Conservation (phyloP, 2,888 invertebrate genomes). For the Troides oblongomaculatus region DNA sequence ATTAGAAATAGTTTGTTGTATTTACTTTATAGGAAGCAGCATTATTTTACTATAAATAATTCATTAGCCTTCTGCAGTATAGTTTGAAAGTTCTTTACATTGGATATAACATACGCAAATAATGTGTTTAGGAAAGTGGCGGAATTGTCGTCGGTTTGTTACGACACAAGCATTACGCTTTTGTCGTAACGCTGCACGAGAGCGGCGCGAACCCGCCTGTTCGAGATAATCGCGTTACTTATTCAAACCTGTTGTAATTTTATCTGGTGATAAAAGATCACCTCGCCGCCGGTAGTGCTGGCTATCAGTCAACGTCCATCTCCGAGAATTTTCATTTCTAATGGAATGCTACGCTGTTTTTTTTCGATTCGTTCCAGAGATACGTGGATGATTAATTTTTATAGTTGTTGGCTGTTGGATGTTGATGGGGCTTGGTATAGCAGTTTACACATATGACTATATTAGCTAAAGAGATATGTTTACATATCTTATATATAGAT, state of each 20-base stretch:
- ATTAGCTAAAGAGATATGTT: not conserved
- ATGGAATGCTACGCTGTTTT: slow-evolving; percentile 18
- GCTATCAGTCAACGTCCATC: slow-evolving; percentile 20
- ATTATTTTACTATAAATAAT: slow-evolving; percentile 6
- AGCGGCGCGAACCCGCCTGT: slow-evolving; percentile 55
- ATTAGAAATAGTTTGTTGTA: not conserved
- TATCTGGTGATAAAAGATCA: slow-evolving; percentile 35
- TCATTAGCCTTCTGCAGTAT: slow-evolving; percentile 15
- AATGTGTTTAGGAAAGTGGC: slow-evolving; percentile 47
- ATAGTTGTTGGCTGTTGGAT: too few species aligned
- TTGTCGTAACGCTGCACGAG: slow-evolving; percentile 68
- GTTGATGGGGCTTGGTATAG: not conserved
- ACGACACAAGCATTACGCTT: slow-evolving; percentile 68
- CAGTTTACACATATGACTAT: not conserved
- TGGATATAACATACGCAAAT: slow-evolving; percentile 43
- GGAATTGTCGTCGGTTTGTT: slow-evolving; percentile 54
- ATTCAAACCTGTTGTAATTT: slow-evolving; percentile 38
- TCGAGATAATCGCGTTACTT: slow-evolving; percentile 48
- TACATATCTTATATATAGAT: not conserved
- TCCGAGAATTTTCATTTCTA: slow-evolving; percentile 15
- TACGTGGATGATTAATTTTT: not conserved
- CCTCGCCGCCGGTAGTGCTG: not conserved
- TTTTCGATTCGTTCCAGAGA: slow-evolving; percentile 13
- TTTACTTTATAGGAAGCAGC: not conserved
- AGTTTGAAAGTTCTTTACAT: slow-evolving; percentile 39